Base-by-base conservation (phyloP, 2,888 invertebrate species). In the Operophtera brumata region DNA sequence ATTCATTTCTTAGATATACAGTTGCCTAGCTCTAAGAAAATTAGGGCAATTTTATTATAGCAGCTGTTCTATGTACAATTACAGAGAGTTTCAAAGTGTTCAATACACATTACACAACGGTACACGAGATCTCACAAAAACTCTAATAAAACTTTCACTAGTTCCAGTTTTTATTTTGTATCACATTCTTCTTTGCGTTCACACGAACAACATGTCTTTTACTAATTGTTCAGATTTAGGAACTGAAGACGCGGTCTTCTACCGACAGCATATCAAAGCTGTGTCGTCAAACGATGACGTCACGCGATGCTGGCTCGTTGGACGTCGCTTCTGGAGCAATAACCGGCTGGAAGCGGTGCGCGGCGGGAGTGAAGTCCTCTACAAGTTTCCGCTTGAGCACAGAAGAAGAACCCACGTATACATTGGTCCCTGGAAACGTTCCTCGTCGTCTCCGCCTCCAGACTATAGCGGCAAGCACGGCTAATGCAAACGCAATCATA, bases 231-330 rank as follows among this genome's bases (percentile, higher is more conserved):
- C 77, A 76, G 72, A 80, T 89, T 64, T 90, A 91, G 91, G 90
- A 91, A 91, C 91, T 91, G 81, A 86, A 84, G 79, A 86, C 82
- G 82, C 91, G 89, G 86, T 90, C 87, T 81, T 91, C 90, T 65
- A 89, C 78, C 70, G 91, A 91, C 78, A 92, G 85, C 85, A 90
- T 87, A 74, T 91, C 91, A 71, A 90, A 91, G 79, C 91, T 91
- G 78, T 92, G 92, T 84, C 92, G 93, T 93, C 93, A 93, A 91
- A 93, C 93, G 61, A 93, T 91, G 62, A 93, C 92, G 71, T 92
- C 92, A 59, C 91, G 83, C 5, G 88, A 76, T 54, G 80, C 77
- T 10, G 80, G 70, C 44, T 86, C 88, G 60, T 86, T 90, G 61
- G 80, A 77, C 36, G 89, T 81, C 45, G 84, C 82, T 53, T 90